These are phyloP conservation scores for Pteronotus mesoamericanus DNA, from an alignment of 2,797 vertebrate genomes.

Conservation along the genomic window DNA sequence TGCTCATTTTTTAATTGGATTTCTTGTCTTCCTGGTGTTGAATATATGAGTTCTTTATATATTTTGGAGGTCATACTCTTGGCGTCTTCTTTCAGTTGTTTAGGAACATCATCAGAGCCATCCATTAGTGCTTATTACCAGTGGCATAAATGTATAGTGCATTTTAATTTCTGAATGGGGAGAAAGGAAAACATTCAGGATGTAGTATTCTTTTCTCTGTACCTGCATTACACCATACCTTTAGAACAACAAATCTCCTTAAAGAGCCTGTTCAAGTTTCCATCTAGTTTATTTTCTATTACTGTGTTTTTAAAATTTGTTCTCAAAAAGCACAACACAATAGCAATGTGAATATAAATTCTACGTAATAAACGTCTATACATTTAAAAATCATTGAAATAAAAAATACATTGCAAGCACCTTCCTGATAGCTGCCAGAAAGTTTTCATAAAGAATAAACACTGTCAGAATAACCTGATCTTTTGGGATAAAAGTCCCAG, in stretches of 20 bases:
- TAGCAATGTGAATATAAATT: not conserved
- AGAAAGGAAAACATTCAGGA: not conserved
- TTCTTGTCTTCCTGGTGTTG: too few species aligned
- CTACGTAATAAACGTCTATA: not conserved
- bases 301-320: not conserved
- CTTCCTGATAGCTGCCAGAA: not conserved
- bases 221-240: not conserved
- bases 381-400: not conserved
- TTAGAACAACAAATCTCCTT: not conserved
- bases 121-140: not conserved
- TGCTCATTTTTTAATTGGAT: too few species aligned
- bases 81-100: not conserved
- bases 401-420: not conserved
- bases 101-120: not conserved
- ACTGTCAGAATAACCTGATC: not conserved
- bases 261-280: not conserved
- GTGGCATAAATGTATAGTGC: not conserved
- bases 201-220: not conserved
- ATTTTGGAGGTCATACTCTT: too few species aligned
- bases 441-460: conserved; percentile 33
- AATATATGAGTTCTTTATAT: too few species aligned
- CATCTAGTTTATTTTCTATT: not conserved
- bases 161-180: not conserved
- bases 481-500: conserved; percentile 14
- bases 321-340: conserved; percentile 6